Base-by-base conservation (phyloP, 2,797 vertebrate species). In the Enteromius viviparus region DNA sequence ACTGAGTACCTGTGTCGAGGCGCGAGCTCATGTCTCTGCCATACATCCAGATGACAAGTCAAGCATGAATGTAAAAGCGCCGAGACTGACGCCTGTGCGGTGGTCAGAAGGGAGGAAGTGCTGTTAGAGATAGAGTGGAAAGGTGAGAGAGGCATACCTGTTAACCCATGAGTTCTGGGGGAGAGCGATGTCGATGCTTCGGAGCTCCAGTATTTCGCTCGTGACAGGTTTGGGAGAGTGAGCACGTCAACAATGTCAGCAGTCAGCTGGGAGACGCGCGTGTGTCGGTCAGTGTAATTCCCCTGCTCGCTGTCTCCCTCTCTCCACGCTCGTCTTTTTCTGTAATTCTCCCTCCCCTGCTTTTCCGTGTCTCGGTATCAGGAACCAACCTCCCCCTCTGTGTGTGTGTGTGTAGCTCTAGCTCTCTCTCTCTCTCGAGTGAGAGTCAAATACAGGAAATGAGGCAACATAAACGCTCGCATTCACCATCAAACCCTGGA, bases 131-230 rank as follows among this genome's bases (percentile, higher is more conserved):
- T 75, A 82, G 74, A 69, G 81, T 86, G 75, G 15, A 62, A 78
- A 58, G 78, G 65, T 62, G 78, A 32, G 76, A 76, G 91, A 92
- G 92, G 91, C 95, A 89, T 96, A 96, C 96, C 95, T 96, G 96
- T 96, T 95, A 96, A 95, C 95, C 95, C 95, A 96, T 95, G 94
- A 94, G 93, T 92, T 94, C 93, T 93, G 91, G 89, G 93, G 88
- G 89, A 91, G 90, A 91, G 93, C 89, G 90, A 88, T 93, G 92
- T 92, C 89, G 92, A 86, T 92, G 91, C 90, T 87, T 91, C 88
- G 86, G 90, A 71, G 91, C 91, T 93, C 90, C 93, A 90, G 92
- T 90, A 86, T 92, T 87, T 91, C 89, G 3, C 37, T 62, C 87
- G 92, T 92, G 93, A 93, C 93, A 92, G 53, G 90, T 89, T 89